phyloP scores from a whole-genome alignment of 2,113 vertebrate genomes.

The Callionymus lyra region DNA sequence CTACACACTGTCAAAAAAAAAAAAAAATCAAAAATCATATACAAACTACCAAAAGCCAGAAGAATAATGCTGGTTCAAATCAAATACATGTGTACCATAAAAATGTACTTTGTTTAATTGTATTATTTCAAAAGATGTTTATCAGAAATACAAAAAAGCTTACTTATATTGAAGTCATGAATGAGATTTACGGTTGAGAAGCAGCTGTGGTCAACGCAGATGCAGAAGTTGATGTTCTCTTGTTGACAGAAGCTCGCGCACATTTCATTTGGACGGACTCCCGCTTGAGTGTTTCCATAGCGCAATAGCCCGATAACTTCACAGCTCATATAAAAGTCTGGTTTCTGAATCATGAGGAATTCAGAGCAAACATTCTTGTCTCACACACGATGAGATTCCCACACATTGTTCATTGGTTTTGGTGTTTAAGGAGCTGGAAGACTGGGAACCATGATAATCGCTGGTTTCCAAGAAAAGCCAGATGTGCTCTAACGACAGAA shows the following conservation, averaged over 20 bases:
- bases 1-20: no score
- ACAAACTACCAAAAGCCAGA: no score
- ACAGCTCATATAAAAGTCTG: slow-evolving; percentile 41
- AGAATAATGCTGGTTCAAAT: no score
- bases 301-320: slow-evolving; percentile 45
- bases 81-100: no score
- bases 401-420: slow-evolving; percentile 27
- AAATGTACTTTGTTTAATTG: no score
- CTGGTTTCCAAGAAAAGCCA: no score
- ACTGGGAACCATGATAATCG: slow-evolving; percentile 5
- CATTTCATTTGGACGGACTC: slow-evolving; percentile 48
- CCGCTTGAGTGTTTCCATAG: slow-evolving; percentile 37
- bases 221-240: slow-evolving; percentile 40
- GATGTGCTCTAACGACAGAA: no score
- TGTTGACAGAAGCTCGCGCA: slow-evolving; percentile 33
- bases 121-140: no score
- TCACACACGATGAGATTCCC: slow-evolving; percentile 37
- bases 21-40: no score
- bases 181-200: slow-evolving; percentile 21
- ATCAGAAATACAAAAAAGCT: no score
- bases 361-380: slow-evolving; percentile 16
- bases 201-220: slow-evolving; percentile 49
- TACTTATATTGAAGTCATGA: no score
- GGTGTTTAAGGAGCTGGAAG: slow-evolving; percentile 29
- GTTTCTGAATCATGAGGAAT: slow-evolving; percentile 39